Base-by-base conservation (phyloP, 2,888 invertebrate genomes). In the Epirrhoe tristata region DNA sequence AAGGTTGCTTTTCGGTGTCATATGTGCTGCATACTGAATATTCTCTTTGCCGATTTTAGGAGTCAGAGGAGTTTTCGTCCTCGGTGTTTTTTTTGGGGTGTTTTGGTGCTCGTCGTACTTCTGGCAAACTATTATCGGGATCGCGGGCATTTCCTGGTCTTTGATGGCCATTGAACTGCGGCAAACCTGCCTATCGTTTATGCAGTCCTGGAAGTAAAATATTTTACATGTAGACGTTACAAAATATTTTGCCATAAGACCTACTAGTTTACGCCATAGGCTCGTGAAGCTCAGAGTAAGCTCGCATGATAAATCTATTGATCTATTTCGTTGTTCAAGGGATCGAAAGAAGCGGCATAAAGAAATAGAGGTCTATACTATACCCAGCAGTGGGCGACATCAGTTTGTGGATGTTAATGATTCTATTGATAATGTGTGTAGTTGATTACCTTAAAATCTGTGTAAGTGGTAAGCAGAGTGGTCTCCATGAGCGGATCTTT, bases 91-190 rank as follows among this genome's bases (percentile, higher is more conserved):
- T 83, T 87, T 89, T 78, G 86, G 88, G 63, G 87, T 85, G 10
- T 50, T 68, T 0, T 72, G 74, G 43, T 68, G 75, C 55, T 84
- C 83, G 3, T 77, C 78, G 43, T 81, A 80, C 0, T 72, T 71
- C 2, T 81, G 72, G 68, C 73, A 84, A 1, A 84, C 74, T 34
- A 84, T 80, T 16, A 73, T 76, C 46, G 80, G 83, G 14, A 76
- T 1, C 7, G 70, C 52, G 7, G 63, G 36, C 14, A 10, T 34
- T 68, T 80, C 85, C 32, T 74, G 79, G 43, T 69, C 79, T 75
- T 75, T 90, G 6, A 69, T 78, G 50, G 80, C 87, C 82, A 94
- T 84, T 0, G 95, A 95, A 70, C 95, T 95, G 67, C 95, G 93
- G 32, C 94, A 82, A 70, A 94, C 93, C 58, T 91, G 87, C 43